Evolutionary conservation across 37 sponge, comb jelly and placozoan species (phyloP), one percentile per base, ranked within the genome.

Genomic region (Cliona cf. orientalis): DNA sequence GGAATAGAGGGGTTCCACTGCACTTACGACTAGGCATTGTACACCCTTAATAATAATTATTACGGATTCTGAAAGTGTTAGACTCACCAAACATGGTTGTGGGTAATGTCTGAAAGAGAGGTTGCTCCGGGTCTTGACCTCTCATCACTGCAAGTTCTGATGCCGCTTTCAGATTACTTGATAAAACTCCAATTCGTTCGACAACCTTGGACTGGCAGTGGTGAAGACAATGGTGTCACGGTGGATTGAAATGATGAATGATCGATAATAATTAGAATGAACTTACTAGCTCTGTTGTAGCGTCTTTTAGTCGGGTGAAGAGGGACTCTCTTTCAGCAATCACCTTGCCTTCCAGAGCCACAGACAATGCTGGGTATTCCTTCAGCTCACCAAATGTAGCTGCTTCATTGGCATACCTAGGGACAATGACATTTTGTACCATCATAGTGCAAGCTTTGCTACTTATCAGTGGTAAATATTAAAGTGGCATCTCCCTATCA

Each of bases 81-180:
- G 26, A 43, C 82, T 26, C 29, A 82, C 84, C 75, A 82, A 81
- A 88, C 58, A 57, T 59, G 5, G 71, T 6, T 14, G 78, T 58
- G 14, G 89, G 74, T 5, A 88, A 43, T 7, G 89, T 82, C 23
- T 74, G 46, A 35, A 88, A 88, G 9, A 75, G 70, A 22, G 89
- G 83, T 34, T 56, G 29, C 12, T n/a, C 25, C 0, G 84, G 71
- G 38, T 87, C 60, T 26, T 57, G 41, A 4, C 29, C 46, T 19
- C n/a, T 64, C 25, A 21, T 36, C 37, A 66, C 44, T n/a, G 37
- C 0, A 33, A 87, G 66, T 40, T 76, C 76, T 2, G 46, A 56
- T 38, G 45, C 67, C 14, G 77, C 67, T 9, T 53, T 63, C 33
- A 88, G 22, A 49, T 75, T 81, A 39, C 76, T 40, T 19, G 31